phyloP scores from a whole-genome alignment of 2,888 invertebrate genomes.

The Polyommatus icarus region DNA sequence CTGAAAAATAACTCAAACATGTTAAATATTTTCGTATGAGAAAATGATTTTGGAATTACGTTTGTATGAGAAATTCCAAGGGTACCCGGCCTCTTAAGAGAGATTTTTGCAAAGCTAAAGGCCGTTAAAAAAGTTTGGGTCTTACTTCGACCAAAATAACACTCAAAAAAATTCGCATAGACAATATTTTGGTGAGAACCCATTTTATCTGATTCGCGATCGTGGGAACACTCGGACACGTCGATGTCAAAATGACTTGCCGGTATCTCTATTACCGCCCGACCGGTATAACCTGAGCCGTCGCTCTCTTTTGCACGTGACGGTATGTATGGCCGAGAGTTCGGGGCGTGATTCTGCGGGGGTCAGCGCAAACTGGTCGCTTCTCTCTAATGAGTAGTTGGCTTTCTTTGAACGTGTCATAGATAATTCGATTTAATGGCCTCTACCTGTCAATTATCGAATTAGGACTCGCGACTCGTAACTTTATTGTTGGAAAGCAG shows the following conservation, averaged over 20 bases:
- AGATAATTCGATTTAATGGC: constrained; percentile 78
- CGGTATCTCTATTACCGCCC: constrained; percentile 56
- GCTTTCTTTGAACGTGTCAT: constrained; percentile 76
- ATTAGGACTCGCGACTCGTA: constrained; percentile 56
- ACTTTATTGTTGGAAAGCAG: constrained; percentile 39
- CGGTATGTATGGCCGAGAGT: constrained; percentile 24
- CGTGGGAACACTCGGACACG: constrained; percentile 69
- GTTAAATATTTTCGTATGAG: too few relatives aligned
- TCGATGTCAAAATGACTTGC: constrained; percentile 63
- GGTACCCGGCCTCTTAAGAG: too few relatives aligned
- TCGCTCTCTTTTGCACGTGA: constrained; percentile 31
- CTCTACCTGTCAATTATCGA: constrained; percentile 70
- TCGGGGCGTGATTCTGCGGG: constrained; percentile 31
- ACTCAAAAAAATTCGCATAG: constrained; percentile 51
- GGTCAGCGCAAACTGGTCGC: constrained; percentile 52
- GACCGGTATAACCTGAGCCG: constrained; percentile 47
- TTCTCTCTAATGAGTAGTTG: constrained; percentile 71
- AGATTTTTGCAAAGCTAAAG: not conserved
- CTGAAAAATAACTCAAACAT: too few relatives aligned
- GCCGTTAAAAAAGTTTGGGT: not conserved
- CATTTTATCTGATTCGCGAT: constrained; percentile 71
- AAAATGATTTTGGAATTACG: too few relatives aligned
- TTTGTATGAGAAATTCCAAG: too few relatives aligned
- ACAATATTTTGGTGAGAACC: constrained; percentile 43
- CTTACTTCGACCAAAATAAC: not conserved